These are phyloP conservation scores for Tiaroga cobitis DNA, from an alignment of 2,797 vertebrate genomes.

Conservation along the genomic window DNA sequence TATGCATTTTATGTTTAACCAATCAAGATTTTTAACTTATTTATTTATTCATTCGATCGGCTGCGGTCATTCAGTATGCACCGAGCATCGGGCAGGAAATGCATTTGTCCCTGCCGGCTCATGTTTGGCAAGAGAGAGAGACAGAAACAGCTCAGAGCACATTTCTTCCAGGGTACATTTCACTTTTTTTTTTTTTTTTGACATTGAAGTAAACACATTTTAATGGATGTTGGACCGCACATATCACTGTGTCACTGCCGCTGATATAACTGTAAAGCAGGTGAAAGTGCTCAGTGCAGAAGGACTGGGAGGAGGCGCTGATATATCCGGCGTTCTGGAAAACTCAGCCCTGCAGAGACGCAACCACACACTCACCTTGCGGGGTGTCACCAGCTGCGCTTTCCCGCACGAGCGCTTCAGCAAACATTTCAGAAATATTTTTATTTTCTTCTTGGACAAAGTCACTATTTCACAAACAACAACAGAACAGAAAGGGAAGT, in stretches of 20 bases:
- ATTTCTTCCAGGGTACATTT: slow-evolving; percentile 8
- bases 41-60: slow-evolving; percentile 39
- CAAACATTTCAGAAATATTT: slow-evolving; percentile 51
- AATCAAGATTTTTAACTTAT: slow-evolving; percentile 3
- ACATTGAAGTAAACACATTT: slow-evolving; percentile 40
- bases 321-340: slow-evolving; percentile 56
- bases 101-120: slow-evolving; percentile 32
- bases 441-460: slow-evolving; percentile 33
- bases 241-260: slow-evolving; percentile 30
- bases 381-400: slow-evolving; percentile 66
- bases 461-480: slow-evolving; percentile 35
- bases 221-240: slow-evolving; percentile 27
- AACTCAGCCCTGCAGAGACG: slow-evolving; percentile 48
- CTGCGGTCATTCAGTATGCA: slow-evolving; percentile 38
- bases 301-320: slow-evolving; percentile 42
- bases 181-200: slow-evolving; percentile 11
- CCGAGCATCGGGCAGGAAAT: slow-evolving; percentile 34
- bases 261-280: slow-evolving; percentile 45
- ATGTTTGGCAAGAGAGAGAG: slow-evolving; percentile 13
- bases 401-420: slow-evolving; percentile 68
- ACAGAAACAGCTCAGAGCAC: slow-evolving; percentile 22
- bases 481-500: slow-evolving; percentile 30
- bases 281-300: slow-evolving; percentile 57
- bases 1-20: background rate
- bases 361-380: slow-evolving; percentile 26